Percentiles rank a stretch among this genome's conserved stretches.
Conservation (phyloP, 1,140 invertebrate genomes). For the Ladona fulva region DNA sequence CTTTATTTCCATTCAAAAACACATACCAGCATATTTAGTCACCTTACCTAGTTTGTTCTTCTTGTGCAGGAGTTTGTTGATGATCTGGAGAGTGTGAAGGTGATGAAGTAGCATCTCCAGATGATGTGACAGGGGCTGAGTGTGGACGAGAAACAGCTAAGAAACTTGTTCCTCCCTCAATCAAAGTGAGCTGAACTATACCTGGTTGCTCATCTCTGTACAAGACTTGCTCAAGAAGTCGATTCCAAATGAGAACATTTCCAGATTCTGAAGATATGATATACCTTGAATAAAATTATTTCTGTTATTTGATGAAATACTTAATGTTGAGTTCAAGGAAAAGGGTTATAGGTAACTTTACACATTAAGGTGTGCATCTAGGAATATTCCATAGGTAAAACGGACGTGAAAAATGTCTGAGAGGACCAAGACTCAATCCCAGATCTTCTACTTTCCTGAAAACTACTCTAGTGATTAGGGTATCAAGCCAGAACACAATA, state of each 20-base stretch:
- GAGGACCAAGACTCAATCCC: too few species aligned
- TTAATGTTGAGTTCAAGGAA: too few species aligned
- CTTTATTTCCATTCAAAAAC: too few species aligned
- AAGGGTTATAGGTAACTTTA: too few species aligned
- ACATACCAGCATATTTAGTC: too few species aligned
- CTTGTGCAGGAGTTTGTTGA: background rate
- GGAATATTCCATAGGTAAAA: too few species aligned
- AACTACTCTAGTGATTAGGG: too few species aligned
- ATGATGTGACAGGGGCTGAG: slow-evolving; percentile 24
- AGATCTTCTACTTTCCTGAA: too few species aligned
- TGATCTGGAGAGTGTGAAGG: background rate
- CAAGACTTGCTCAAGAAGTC: slow-evolving; percentile 70
- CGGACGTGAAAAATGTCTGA: too few species aligned
- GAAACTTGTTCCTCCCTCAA: slow-evolving; percentile 73
- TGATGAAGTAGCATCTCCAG: background rate
- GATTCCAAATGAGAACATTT: slow-evolving; percentile 85
- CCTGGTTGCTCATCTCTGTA: slow-evolving; percentile 77
- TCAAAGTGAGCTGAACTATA: slow-evolving; percentile 74
- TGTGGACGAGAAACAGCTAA: slow-evolving; percentile 67
- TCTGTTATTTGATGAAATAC: too few species aligned
- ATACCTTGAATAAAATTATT: slow-evolving; percentile 37
- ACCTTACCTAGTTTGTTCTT: background rate
- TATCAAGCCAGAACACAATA: too few species aligned
- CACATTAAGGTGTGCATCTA: too few species aligned
- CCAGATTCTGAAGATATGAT: slow-evolving; percentile 89